Evolutionary conservation across 64 coral and sea anemone species (phyloP).

Genomic region (Hydrozoanthus tunicans): DNA sequence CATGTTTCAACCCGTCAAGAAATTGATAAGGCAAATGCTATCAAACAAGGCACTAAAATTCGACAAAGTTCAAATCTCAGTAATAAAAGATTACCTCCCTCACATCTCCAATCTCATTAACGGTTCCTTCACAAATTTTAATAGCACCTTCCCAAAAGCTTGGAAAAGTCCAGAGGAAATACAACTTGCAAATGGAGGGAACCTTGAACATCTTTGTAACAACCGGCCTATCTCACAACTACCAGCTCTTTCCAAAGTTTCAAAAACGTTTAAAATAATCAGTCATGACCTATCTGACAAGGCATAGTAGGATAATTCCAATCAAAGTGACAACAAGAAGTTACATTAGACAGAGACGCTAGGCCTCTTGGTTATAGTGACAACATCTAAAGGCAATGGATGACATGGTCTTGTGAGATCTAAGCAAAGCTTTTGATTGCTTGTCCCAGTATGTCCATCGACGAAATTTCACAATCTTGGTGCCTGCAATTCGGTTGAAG

Average conservation of each 20-base stretch:
- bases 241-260: conserved; percentile 25
- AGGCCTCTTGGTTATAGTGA: not conserved
- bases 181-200: too few species aligned
- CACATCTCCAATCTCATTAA: conserved; percentile 9
- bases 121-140: conserved; percentile 3
- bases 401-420: too few species aligned
- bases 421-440: too few species aligned
- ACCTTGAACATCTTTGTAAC: not conserved
- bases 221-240: not conserved
- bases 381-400: too few species aligned
- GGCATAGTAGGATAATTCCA: not conserved
- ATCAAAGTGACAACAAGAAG: conserved; percentile 32
- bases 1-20: not conserved
- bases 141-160: not conserved
- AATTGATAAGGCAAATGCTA: conserved; percentile 25
- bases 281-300: conserved; percentile 21
- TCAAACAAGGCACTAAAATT: conserved; percentile 21
- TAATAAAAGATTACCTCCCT: conserved; percentile 8
- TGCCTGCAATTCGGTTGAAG: not conserved
- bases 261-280: not conserved
- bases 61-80: conserved; percentile 27
- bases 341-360: conserved; percentile 22
- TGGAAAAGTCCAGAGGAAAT: not conserved
- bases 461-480: too few species aligned
- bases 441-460: too few species aligned